These are phyloP conservation scores for Atherinomorus stipes DNA, from an alignment of 2,113 vertebrate genomes.

Conservation along the genomic window DNA sequence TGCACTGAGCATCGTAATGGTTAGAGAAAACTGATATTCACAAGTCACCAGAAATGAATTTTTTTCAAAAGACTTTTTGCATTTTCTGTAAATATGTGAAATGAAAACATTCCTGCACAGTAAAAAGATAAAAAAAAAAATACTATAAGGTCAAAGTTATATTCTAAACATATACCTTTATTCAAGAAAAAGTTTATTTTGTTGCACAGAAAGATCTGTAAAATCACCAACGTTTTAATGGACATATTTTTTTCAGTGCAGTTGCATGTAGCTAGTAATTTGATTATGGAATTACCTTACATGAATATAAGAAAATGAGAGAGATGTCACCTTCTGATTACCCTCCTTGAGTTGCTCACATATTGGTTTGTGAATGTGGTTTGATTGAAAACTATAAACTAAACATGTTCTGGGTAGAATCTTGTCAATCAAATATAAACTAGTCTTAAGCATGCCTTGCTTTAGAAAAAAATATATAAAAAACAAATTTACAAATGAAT, in stretches of 20 bases:
- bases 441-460: too few species aligned
- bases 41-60: neutral
- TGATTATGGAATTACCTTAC: neutral
- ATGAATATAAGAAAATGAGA: too few species aligned
- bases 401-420: too few species aligned
- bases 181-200: neutral
- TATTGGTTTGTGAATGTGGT: too few species aligned
- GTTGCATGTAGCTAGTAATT: neutral
- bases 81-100: neutral
- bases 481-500: too few species aligned
- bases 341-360: too few species aligned
- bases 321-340: too few species aligned
- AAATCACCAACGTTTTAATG: neutral
- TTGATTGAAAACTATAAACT: too few species aligned
- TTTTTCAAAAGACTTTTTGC: too few species aligned
- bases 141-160: neutral
- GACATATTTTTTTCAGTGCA: neutral
- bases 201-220: neutral
- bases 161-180: neutral
- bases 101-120: neutral
- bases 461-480: too few species aligned
- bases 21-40: constrained; percentile 36
- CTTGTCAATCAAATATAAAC: too few species aligned
- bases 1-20: constrained; percentile 39
- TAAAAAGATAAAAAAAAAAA: neutral